These are phyloP conservation scores for Todiramphus chloris DNA, from an alignment of 2,113 vertebrate species.

Conservation along the genomic window DNA sequence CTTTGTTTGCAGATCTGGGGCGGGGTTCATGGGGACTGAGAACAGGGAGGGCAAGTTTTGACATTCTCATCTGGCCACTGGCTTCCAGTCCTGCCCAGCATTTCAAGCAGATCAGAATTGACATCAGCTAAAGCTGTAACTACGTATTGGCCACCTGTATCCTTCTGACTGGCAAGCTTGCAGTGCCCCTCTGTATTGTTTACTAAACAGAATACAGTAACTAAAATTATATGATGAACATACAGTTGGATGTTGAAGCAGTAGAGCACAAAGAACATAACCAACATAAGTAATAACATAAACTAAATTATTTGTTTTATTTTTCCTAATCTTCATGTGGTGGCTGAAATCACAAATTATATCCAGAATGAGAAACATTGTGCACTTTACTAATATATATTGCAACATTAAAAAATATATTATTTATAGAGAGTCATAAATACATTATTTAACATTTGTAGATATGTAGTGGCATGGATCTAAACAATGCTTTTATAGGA, in stretches of 20 bases:
- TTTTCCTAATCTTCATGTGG: neutral
- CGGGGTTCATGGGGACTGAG: neutral
- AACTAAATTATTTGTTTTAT: neutral
- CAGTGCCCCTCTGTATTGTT: neutral
- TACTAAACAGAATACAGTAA: neutral
- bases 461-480: neutral
- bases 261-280: neutral
- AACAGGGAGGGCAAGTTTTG: neutral
- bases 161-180: neutral
- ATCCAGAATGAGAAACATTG: neutral
- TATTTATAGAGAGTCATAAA: conserved; percentile 8
- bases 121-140: neutral
- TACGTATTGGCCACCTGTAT: neutral
- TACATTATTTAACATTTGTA: neutral
- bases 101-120: neutral
- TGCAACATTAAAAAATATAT: neutral
- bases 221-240: neutral
- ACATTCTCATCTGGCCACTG: neutral
- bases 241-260: neutral
- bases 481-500: neutral
- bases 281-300: neutral
- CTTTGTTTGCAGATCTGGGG: neutral
- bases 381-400: neutral
- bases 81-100: neutral
- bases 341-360: neutral